Base-by-base conservation (phyloP, 35 echinoderm and acorn worm species). In the Eucidaris tribuloides region DNA sequence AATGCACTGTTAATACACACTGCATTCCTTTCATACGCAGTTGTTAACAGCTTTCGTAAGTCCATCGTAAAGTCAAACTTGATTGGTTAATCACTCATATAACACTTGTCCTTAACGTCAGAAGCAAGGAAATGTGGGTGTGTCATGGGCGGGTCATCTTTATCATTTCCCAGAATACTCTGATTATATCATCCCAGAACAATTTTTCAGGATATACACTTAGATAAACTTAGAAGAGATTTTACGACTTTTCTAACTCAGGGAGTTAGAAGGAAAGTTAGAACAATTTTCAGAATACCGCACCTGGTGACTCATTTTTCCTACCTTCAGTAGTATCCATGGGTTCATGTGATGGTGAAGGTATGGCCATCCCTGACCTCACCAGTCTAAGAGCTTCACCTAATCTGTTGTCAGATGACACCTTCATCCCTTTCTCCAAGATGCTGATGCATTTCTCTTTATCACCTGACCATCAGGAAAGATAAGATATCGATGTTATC, bases 391-490 rank as follows among this genome's bases (percentile, higher is more conserved):
- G 9, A 14, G 90, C 90, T 78, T 70, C 77, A 1, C 20, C 40
- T 9, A 92, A 37, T 62, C 52, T 48, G 0, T 54, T 44, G 49
- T 92, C 76, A 31, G 62, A 23, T 22, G 63, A 62, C 15, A 92
- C 35, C 13, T 61, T 60, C 35, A 59, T 35, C 3, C 76, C 90
- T 77, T 92, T 92, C 46, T 82, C 80, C 49, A 92, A 50, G 49
- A 92, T 92, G 54, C 56, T 66, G n/a, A 92, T n/a, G 56, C 83
- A 92, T 42, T 92, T 92, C 32, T 79, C 54, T 63, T 39, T 65
- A 42, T 87, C 77, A 58, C 79, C 90, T 85, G 79, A 30, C 46
- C n/a, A n/a, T n/a, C n/a, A 65, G 13, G 30, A 46, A 79, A 46
- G 6, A 36, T 14, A 32, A 23, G 29, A 35, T 5, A 18, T 4